Conservation (phyloP, 1,140 invertebrate species). For the Ganaspis sp. region DNA sequence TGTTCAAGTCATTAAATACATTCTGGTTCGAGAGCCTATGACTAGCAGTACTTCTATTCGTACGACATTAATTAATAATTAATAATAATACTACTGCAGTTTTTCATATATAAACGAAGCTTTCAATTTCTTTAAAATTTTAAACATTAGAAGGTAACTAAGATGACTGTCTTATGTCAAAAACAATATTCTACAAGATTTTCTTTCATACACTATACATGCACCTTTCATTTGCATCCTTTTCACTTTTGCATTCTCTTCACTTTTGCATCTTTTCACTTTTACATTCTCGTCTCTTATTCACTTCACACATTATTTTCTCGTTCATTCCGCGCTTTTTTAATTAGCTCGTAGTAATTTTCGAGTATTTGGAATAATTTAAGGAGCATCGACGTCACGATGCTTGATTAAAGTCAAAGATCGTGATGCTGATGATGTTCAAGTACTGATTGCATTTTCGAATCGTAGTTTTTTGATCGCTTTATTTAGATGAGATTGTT, state of each 20-base stretch:
- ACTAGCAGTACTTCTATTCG: conserved; percentile 61
- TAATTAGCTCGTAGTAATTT: too few relatives aligned
- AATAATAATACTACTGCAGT: conserved; percentile 49
- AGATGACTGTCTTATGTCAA: neutral
- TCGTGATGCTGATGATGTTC: neutral
- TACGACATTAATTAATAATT: conserved; percentile 36
- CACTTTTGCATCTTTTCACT: too few relatives aligned
- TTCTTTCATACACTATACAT: conserved; percentile 27
- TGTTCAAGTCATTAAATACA: conserved; percentile 71
- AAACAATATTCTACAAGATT: conserved; percentile 6
- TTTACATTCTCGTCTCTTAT: neutral
- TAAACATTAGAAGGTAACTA: conserved; percentile 20
- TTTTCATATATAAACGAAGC: conserved; percentile 54
- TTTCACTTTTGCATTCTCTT: neutral
- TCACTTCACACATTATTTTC: neutral
- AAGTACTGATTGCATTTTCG: too few relatives aligned
- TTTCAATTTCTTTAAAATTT: conserved; percentile 49
- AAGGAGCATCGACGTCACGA: neutral
- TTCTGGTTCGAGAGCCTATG: conserved; percentile 70
- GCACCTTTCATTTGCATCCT: neutral
- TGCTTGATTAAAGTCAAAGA: neutral
- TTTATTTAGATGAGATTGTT: conserved; percentile 39
- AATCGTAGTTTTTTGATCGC: too few relatives aligned
- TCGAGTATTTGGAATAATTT: too few relatives aligned
- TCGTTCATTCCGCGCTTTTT: too few relatives aligned